Base-by-base conservation (phyloP, 1,140 invertebrate genomes). In the Euura lappo region DNA sequence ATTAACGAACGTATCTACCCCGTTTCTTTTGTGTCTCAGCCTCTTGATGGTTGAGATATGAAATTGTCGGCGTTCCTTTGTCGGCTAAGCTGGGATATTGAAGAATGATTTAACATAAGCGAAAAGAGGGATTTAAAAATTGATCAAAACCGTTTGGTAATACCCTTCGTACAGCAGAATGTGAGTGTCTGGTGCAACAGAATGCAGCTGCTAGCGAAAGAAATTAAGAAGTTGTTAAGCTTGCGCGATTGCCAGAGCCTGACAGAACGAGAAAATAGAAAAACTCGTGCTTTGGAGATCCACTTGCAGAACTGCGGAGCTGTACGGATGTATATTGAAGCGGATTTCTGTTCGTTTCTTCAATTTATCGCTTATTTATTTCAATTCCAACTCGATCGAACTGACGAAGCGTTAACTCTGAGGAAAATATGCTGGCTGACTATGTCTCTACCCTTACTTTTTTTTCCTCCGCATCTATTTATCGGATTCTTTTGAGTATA, bases 171-270 rank as follows among this genome's bases (percentile, higher is more conserved):
- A 60, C 13, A 4, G 10, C 5, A 51, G 3, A 60, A 4, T 11
- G 13, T n/a, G 3, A 0, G 28, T 28, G 28, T 28, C 28, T 28
- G 28, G 28, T 28, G 51, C 13, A 60, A 60, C 51, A 60, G 51
- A 60, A 60, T 60, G 51, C 51, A 60, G 51, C 51, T 60, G 6
- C 51, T 8, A n/a, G 51, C 8, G 13, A 60, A 60, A 60, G 51
- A 60, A 60, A 60, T 60, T 60, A 60, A 60, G 51, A 60, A 60
- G 51, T 60, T 60, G 51, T 60, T 60, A 60, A 60, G 51, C 51
- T 60, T n/a, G 28, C 28, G 28, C 28, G 28, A 28, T 28, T 28
- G 28, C 28, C 28, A 28, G 28, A 28, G 28, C 28, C 28, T 28
- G 28, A 28, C 28, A 28, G 28, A 28, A 1, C 28, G 28, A 28